Base-by-base conservation (phyloP, 2,797 vertebrate species). In the Lacerta agilis region DNA sequence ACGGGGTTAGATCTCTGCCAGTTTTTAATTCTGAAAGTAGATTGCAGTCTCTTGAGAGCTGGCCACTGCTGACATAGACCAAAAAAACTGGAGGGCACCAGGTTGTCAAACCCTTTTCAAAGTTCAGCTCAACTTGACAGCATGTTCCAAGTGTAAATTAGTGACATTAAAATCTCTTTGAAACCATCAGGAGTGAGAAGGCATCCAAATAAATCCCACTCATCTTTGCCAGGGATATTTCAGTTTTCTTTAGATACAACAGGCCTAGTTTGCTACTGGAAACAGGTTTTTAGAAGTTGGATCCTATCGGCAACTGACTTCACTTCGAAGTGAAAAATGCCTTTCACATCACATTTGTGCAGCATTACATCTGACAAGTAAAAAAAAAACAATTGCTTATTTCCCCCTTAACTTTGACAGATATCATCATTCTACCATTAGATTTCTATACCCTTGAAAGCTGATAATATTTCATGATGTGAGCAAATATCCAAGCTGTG, bases 211-310 rank as follows among this genome's bases (percentile, higher is more conserved):
- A 95, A 91, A 23, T 91, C 85, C 61, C 82, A 69, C 66, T 93
- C 66, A 73, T 91, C 77, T 85, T 10, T 90, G 86, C 86, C 88
- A 90, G 72, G 29, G 1, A 93, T 91, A 87, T 93, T 86, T 88
- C 87, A 85, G 86, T 93, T 94, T 93, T 93, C 67, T 94, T 94
- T 90, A 82, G 49, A 87, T 94, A 89, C 95, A 94, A 94, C 93
- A 94, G 71, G 80, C 75, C 29, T 90, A 89, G 76, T 85, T 93
- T 94, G 93, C 94, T 90, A 90, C 79, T 82, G 92, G 94, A 92
- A 93, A 92, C 64, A 81, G 20, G 79, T 71, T 92, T 93, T 93
- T 91, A 81, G 15, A 93, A 91, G 38, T 45, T 89, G 1, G 45
- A 88, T 94, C 93, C 91, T 95, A 91, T 92, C 86, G 89, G 67